Conservation (phyloP, 2,888 invertebrate species). For the Hermaeophaga mercurialis region DNA sequence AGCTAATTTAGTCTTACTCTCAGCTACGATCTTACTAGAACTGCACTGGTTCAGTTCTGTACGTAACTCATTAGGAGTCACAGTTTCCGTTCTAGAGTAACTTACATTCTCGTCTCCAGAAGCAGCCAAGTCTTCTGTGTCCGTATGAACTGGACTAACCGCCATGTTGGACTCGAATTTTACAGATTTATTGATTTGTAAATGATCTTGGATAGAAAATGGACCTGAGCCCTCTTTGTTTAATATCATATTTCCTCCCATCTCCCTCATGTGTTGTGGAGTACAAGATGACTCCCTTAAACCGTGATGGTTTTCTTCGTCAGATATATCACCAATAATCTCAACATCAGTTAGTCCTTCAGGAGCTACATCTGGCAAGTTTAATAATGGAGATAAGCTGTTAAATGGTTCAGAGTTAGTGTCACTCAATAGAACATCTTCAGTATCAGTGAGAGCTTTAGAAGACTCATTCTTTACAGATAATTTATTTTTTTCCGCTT, state of each 20-base stretch:
- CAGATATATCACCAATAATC: slow-evolving; percentile 52
- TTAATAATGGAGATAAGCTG: slow-evolving; percentile 26
- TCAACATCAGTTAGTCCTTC: slow-evolving; percentile 56
- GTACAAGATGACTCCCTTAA: slow-evolving; percentile 41
- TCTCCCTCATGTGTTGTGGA: slow-evolving; percentile 46
- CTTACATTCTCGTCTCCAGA: slow-evolving; percentile 55
- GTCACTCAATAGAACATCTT: slow-evolving; percentile 54
- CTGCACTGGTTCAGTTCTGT: slow-evolving; percentile 57
- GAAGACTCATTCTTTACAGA: slow-evolving; percentile 30
- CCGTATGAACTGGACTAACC: slow-evolving; percentile 50
- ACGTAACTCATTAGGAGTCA: slow-evolving; percentile 54
- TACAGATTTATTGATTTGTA: slow-evolving; percentile 31
- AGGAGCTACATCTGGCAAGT: slow-evolving; percentile 1
- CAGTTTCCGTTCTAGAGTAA: slow-evolving; percentile 48
- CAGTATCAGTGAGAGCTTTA: slow-evolving; percentile 49
- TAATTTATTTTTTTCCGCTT: slow-evolving; percentile 31
- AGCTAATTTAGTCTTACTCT: slow-evolving; percentile 57
- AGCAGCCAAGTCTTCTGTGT: slow-evolving; percentile 58
- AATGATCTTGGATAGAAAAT: slow-evolving; percentile 41
- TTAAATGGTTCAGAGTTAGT: slow-evolving; percentile 13
- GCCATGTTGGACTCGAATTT: slow-evolving; percentile 32
- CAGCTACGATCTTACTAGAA: slow-evolving; percentile 57
- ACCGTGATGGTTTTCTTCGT: slow-evolving; percentile 38
- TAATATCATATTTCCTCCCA: slow-evolving; percentile 46
- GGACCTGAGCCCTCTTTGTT: slow-evolving; percentile 50